Base-by-base conservation (phyloP, 2,797 vertebrate genomes). In the Ctenopoma kingsleyae region DNA sequence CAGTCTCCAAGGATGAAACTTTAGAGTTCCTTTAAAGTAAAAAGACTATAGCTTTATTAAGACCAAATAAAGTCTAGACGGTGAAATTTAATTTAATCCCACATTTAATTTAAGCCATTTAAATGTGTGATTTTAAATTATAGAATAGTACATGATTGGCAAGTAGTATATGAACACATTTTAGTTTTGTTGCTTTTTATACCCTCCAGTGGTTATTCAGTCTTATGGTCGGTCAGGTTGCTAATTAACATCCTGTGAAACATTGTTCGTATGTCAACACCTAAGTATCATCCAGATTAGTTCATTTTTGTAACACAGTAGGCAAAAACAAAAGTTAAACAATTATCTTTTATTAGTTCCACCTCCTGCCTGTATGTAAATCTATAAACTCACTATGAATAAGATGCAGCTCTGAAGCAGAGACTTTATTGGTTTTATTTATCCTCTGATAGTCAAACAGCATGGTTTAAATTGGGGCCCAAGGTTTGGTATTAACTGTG, bases 1-100 rank as follows among this genome's bases (percentile, higher is more conserved):
- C 32, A 1, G 48, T 76, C 79, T 75, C 69, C 16, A 43, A 59
- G 71, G 82, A 87, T 36, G 49, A 69, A 77, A 75, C 73, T 71
- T 86, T 20, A 68, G 13, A 72, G 49, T 66, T 81, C 35, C 52
- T 73, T 74, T 58, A 61, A 86, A 87, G 69, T 71, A 25, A 53
- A 82, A 74, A 54, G 38, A 79, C 52, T 48, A 22, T n/a, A 60
- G 49, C 1, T 84, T 82, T 61, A 62, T 57, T 20, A 58, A 16
- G 38, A 48, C 40, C 47, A 35, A 30, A 54, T 63, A 50, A 49
- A 63, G 22, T 44, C 23, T 32, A 80, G 52, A 66, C 41, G 30
- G 59, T 47, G 22, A 55, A 41, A 60, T 68, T 68, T 67, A 12
- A 11, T 38, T 11, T 3, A 12, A 3, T 15, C 13, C 5, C 6